These are phyloP conservation scores for Sarcophaga caerulescens DNA, from an alignment of 2,888 invertebrate species.

Conservation along the genomic window DNA sequence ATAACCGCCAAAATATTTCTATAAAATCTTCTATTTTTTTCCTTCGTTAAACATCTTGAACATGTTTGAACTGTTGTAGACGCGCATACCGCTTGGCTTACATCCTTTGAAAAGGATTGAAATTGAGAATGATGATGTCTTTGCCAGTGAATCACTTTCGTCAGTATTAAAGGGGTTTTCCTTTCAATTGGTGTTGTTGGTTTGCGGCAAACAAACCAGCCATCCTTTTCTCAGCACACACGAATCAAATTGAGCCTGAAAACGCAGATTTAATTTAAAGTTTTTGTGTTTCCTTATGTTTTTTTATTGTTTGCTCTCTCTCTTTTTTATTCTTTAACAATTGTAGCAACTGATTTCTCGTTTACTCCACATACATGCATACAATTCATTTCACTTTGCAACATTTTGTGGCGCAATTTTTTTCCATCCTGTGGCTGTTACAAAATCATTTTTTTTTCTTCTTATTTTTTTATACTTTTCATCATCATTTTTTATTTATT, in stretches of 20 bases:
- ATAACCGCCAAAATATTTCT: conserved; percentile 46
- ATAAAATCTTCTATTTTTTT: background rate
- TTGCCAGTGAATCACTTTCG: conserved; percentile 30
- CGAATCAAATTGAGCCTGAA: conserved; percentile 80
- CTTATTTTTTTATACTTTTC: conserved; percentile 22
- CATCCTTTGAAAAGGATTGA: conserved; percentile 47
- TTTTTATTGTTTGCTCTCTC: conserved; percentile 47
- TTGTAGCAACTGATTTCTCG: conserved; percentile 58
- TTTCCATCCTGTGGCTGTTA: conserved; percentile 18
- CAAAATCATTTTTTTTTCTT: background rate
- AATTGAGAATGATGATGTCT: conserved; percentile 38
- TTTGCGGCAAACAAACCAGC: conserved; percentile 14
- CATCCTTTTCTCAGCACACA: background rate
- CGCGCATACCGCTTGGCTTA: conserved; percentile 51
- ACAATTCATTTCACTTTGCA: conserved; percentile 43
- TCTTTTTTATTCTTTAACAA: conserved; percentile 29
- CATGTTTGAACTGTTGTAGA: conserved; percentile 1
- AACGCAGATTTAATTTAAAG: conserved; percentile 79
- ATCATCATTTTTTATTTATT: conserved; percentile 32
- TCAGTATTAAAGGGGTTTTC: conserved; percentile 48
- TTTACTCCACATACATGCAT: conserved; percentile 1
- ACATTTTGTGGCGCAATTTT: conserved; percentile 65
- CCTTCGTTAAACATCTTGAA: conserved; percentile 14
- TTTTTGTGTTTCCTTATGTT: conserved; percentile 59
- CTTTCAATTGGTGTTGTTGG: conserved; percentile 35